These are phyloP conservation scores for Sardina pilchardus DNA, from an alignment of 2,113 vertebrate species.

Conservation along the genomic window DNA sequence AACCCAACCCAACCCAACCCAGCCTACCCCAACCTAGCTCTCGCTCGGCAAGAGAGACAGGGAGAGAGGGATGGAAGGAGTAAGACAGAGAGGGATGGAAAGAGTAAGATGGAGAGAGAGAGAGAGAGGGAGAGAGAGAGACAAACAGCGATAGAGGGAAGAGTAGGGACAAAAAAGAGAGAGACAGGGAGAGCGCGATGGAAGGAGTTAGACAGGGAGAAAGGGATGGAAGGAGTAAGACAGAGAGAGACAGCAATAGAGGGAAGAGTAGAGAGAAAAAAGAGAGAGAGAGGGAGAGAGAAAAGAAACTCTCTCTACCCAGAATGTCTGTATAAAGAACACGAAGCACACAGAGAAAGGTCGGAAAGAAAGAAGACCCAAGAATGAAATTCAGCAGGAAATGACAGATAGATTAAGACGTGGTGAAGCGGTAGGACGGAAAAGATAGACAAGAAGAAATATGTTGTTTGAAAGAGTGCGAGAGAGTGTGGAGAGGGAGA, in stretches of 20 bases:
- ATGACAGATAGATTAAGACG: neutral
- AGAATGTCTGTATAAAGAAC: neutral
- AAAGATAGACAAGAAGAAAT: neutral
- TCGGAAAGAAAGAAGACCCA: neutral
- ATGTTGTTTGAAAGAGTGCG: neutral
- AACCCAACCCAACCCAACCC: no score
- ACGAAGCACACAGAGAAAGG: neutral
- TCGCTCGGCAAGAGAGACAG: neutral
- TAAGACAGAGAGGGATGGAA: constrained; percentile 5
- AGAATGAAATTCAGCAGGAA: neutral
- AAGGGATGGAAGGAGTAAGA: neutral
- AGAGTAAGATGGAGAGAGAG: neutral
- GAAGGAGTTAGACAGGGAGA: neutral
- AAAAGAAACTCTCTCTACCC: neutral
- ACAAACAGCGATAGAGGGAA: neutral
- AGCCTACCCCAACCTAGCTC: no score
- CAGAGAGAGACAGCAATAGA: neutral
- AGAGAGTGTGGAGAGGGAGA: constrained; percentile 39
- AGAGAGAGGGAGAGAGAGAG: constrained; percentile 2
- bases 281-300: neutral
- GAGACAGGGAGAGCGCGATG: neutral
- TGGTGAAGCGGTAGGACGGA: neutral
- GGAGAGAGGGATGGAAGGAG: neutral
- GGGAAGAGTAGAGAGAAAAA: neutral
- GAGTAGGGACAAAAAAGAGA: neutral